Evolutionary conservation across 2,888 invertebrate species (phyloP).

Genomic region (Cyrtodaria siliqua): DNA sequence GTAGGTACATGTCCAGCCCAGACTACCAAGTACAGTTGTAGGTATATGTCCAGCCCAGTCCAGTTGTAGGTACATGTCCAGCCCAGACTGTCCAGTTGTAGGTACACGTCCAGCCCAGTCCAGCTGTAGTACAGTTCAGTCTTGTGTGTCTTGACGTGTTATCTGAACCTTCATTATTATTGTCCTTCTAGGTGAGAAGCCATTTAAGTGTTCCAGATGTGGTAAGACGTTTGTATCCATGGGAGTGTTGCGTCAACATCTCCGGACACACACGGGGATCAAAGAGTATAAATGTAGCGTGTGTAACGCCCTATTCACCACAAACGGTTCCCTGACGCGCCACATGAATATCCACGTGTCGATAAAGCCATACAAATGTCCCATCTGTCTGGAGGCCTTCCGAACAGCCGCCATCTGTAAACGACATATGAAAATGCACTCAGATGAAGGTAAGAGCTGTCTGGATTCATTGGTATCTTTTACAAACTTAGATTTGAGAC

Average conservation of each 20-base stretch:
- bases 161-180: too few species aligned
- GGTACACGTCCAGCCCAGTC: too few species aligned
- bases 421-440: slow-evolving; percentile 70
- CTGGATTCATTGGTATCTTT: not conserved
- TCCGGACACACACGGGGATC: slow-evolving; percentile 81
- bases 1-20: too few species aligned
- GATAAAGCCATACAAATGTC: slow-evolving; percentile 75
- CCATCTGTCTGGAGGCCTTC: slow-evolving; percentile 77
- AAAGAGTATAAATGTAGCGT: slow-evolving; percentile 76
- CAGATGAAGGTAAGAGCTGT: slow-evolving; percentile 52
- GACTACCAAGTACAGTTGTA: too few species aligned
- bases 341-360: slow-evolving; percentile 82
- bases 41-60: too few species aligned
- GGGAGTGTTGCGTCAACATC: slow-evolving; percentile 81
- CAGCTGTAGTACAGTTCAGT: too few species aligned
- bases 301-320: slow-evolving; percentile 81
- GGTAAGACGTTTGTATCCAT: slow-evolving; percentile 85
- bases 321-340: slow-evolving; percentile 82
- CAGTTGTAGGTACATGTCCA: too few species aligned
- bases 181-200: slow-evolving; percentile 72
- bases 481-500: too few species aligned
- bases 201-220: slow-evolving; percentile 76
- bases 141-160: too few species aligned
- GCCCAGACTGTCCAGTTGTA: too few species aligned
- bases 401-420: slow-evolving; percentile 68